phyloP scores from a whole-genome alignment of 2,113 vertebrate genomes.

The Atractosteus spatula region DNA sequence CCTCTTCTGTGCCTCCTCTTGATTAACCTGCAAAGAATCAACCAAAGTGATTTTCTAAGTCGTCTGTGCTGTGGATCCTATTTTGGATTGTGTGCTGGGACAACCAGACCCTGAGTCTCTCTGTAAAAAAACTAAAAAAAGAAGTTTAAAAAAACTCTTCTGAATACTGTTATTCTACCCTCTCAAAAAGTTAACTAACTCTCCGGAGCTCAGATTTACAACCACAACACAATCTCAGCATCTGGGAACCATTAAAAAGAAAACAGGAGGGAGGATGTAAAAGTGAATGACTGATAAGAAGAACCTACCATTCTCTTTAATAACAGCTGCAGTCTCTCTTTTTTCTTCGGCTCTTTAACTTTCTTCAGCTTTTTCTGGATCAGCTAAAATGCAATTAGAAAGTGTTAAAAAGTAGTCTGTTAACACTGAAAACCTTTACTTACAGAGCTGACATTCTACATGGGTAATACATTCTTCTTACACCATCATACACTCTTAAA shows the following conservation, averaged over 20 bases:
- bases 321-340: slow-evolving; percentile 54
- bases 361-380: slow-evolving; percentile 56
- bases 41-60: neutral
- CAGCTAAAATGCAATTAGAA: slow-evolving; percentile 34
- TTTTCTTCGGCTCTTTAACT: slow-evolving; percentile 30
- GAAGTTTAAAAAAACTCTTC: too few species aligned
- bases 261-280: neutral
- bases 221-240: neutral
- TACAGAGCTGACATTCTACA: neutral
- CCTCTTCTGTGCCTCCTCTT: slow-evolving; percentile 69
- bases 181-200: neutral
- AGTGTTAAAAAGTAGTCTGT: neutral
- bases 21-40: slow-evolving; percentile 71
- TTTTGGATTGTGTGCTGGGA: neutral
- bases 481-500: neutral
- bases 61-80: neutral
- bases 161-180: too few species aligned
- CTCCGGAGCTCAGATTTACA: neutral
- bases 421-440: neutral
- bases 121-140: too few species aligned
- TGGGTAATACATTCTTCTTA: neutral
- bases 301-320: slow-evolving; percentile 64
- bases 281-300: neutral
- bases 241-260: neutral
- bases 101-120: too few species aligned